A percentile compares a stretch with the other conserved stretches of the same genome.
phyloP scores from a whole-genome alignment of 2,797 vertebrate species.

The Sebastes flavidus region DNA sequence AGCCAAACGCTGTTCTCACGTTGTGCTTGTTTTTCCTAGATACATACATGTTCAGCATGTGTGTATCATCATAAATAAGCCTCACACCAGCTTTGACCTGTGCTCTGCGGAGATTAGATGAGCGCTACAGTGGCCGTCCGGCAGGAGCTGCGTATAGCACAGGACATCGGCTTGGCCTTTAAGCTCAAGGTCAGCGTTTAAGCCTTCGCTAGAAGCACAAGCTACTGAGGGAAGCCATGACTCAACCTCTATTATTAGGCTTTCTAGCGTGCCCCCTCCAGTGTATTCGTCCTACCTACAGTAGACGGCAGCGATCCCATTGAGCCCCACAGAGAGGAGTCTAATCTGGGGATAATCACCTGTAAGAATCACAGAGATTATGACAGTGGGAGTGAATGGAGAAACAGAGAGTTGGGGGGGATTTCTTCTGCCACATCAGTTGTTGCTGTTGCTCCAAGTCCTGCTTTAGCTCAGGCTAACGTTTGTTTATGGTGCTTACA shows the following conservation, averaged over 20 bases:
- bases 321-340: conserved; percentile 29
- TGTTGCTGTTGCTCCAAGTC: conserved; percentile 16
- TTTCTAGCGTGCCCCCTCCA: conserved; percentile 26
- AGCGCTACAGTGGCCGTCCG: conserved; percentile 21
- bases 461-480: background rate
- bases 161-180: conserved; percentile 68
- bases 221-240: conserved; percentile 43
- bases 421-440: conserved; percentile 29
- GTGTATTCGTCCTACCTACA: conserved; percentile 28
- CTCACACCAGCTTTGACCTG: conserved; percentile 18
- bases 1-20: conserved; percentile 10
- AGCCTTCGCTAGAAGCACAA: conserved; percentile 54
- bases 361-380: conserved; percentile 65
- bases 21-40: background rate
- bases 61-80: conserved; percentile 36
- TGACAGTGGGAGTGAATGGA: conserved; percentile 46
- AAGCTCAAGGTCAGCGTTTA: conserved; percentile 69
- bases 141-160: conserved; percentile 42
- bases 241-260: conserved; percentile 65
- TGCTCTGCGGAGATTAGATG: conserved; percentile 53
- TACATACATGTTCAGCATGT: background rate
- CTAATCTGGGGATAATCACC: conserved; percentile 71
- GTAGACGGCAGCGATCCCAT: conserved; percentile 24
- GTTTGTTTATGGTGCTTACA: background rate
- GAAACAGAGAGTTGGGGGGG: conserved; percentile 9